Conservation (phyloP, 1,140 invertebrate species). For the Pseudomyrmex pallidus region DNA sequence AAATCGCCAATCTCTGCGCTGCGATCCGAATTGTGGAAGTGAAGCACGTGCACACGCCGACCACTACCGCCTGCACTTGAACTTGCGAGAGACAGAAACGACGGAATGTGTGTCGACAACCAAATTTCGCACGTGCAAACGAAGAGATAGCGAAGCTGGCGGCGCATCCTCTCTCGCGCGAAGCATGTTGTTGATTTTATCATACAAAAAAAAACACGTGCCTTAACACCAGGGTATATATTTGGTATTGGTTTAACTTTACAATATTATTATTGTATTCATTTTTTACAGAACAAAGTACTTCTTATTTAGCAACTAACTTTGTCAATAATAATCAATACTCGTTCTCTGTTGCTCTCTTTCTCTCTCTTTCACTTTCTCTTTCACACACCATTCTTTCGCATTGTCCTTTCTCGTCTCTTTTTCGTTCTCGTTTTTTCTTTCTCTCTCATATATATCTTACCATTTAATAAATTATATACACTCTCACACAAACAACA, state of each 20-base stretch:
- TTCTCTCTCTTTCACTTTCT: constrained; percentile 15
- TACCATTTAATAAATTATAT: constrained; percentile 85
- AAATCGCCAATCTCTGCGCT: constrained; percentile 83
- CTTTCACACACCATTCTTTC: constrained; percentile 20
- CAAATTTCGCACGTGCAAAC: not conserved
- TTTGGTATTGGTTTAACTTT: constrained; percentile 84
- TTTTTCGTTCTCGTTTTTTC: constrained; percentile 63
- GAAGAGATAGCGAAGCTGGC: not conserved
- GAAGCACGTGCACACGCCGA: constrained; percentile 69
- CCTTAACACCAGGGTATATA: constrained; percentile 83
- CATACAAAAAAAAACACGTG: constrained; percentile 65
- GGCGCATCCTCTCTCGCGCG: no score
- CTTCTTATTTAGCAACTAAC: constrained; percentile 78
- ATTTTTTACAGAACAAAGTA: constrained; percentile 83
- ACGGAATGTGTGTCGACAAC: not conserved
- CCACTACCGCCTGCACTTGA: constrained; percentile 66
- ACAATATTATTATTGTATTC: constrained; percentile 82
- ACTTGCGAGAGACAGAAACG: not conserved
- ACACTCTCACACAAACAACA: constrained; percentile 86
- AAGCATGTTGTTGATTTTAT: constrained; percentile 6
- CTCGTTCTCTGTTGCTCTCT: constrained; percentile 70
- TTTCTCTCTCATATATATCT: constrained; percentile 74
- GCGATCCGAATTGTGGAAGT: constrained; percentile 85
- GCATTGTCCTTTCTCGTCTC: constrained; percentile 66
- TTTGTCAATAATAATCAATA: constrained; percentile 83